Evolutionary conservation across 2,888 invertebrate genomes (phyloP).

Genomic region (Lepidocyrtinus sp.): DNA sequence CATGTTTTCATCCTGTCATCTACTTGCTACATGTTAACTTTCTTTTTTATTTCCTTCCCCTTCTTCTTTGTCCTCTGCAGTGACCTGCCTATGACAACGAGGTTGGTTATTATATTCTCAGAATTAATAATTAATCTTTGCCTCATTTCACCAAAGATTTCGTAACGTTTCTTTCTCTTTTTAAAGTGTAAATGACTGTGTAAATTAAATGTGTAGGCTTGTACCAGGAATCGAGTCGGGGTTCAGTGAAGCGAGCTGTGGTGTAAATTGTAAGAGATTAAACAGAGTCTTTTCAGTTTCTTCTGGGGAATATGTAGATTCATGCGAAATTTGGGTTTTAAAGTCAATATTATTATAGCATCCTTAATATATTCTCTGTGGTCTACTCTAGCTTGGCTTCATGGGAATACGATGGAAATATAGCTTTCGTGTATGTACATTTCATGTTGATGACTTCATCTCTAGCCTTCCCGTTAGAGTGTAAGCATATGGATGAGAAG

Average conservation of each 20-base stretch:
- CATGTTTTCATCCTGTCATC: too few species aligned
- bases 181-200: too few species aligned
- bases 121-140: too few species aligned
- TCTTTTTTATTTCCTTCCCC: too few species aligned
- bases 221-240: conserved; percentile 22
- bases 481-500: background rate
- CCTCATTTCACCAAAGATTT: too few species aligned
- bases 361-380: too few species aligned
- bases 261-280: background rate
- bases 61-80: too few species aligned
- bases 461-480: background rate
- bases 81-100: too few species aligned
- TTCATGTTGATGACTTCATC: conserved; percentile 18
- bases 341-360: background rate
- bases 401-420: background rate
- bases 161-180: too few species aligned
- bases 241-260: conserved; percentile 5
- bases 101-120: too few species aligned
- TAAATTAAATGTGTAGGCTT: too few species aligned
- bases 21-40: too few species aligned
- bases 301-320: background rate
- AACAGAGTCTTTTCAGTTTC: background rate
- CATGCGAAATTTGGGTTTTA: background rate
- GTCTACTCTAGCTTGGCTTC: background rate
- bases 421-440: background rate